Evolutionary conservation across 2,113 vertebrate genomes (phyloP).

Genomic region (Myotis davidii): DNA sequence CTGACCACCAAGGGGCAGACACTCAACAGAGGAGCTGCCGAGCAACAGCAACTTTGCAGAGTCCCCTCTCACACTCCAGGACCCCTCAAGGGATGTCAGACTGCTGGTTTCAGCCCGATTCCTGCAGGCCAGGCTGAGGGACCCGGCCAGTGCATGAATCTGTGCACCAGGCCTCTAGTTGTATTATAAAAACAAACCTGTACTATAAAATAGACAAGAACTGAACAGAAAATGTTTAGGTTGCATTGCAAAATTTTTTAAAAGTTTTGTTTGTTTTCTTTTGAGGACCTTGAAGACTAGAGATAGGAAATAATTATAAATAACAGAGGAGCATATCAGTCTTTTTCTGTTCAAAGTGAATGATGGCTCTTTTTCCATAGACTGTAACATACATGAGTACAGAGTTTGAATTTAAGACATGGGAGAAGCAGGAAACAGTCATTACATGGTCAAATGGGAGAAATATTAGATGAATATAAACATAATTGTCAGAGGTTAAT

Average conservation of each 20-base stretch:
- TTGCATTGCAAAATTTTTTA: neutral
- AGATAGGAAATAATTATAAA: slow-evolving; percentile 40
- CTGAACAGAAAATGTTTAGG: neutral
- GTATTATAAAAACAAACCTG: neutral
- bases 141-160: too few species aligned
- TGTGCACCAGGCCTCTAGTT: too few species aligned
- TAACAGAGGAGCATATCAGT: neutral
- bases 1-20: too few species aligned
- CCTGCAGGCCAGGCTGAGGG: too few species aligned
- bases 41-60: too few species aligned
- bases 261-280: neutral
- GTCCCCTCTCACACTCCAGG: too few species aligned
- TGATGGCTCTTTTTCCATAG: slow-evolving; percentile 28
- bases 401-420: neutral
- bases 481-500: slow-evolving; percentile 26
- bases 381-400: neutral
- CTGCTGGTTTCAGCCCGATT: too few species aligned
- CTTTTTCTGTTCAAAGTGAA: neutral
- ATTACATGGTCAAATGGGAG: slow-evolving; percentile 12
- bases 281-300: slow-evolving; percentile 1
- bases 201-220: slow-evolving; percentile 6
- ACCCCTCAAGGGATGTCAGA: too few species aligned
- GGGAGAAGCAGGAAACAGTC: neutral
- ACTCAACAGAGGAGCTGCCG: too few species aligned
- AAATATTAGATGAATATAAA: slow-evolving; percentile 30